These are phyloP conservation scores for Andrena camellia DNA, from an alignment of 2,888 invertebrate genomes.

Conservation along the genomic window DNA sequence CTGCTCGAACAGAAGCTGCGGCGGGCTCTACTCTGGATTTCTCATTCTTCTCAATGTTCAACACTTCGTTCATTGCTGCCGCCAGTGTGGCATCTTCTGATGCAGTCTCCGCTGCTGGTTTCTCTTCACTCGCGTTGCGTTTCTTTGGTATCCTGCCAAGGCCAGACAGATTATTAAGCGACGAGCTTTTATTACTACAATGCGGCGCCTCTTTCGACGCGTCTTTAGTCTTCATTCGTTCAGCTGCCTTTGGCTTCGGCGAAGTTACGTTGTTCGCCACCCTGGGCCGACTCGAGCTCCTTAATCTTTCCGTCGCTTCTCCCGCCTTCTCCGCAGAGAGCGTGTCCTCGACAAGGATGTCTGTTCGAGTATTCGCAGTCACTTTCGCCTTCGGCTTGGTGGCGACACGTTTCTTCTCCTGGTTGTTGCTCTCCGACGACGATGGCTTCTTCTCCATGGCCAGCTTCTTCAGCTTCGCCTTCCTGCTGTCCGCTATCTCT, in stretches of 20 bases:
- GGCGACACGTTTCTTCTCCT: slow-evolving; percentile 55
- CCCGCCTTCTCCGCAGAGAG: slow-evolving; percentile 10
- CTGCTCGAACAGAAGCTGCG: slow-evolving; percentile 6
- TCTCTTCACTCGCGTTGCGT: not conserved
- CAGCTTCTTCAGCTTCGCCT: slow-evolving; percentile 86
- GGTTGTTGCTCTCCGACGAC: slow-evolving; percentile 70
- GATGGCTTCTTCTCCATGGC: slow-evolving; percentile 82
- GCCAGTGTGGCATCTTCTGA: slow-evolving; percentile 3
- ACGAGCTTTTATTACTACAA: slow-evolving; percentile 7
- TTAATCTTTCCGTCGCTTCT: slow-evolving; percentile 4
- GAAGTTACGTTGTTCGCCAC: not conserved
- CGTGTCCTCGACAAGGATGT: slow-evolving; percentile 84
- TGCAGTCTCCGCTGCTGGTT: not conserved
- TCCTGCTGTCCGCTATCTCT: slow-evolving; percentile 84
- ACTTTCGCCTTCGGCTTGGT: slow-evolving; percentile 85
- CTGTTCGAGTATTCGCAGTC: slow-evolving; percentile 86
- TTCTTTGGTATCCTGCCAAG: slow-evolving; percentile 22
- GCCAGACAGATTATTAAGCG: slow-evolving; percentile 9
- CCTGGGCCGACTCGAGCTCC: not conserved
- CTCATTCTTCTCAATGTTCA: not conserved
- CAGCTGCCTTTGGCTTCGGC: not conserved
- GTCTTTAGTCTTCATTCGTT: not conserved
- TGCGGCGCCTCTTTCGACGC: not conserved
- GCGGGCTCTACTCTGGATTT: not conserved
- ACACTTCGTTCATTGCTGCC: not conserved